Conservation (phyloP, 1,140 invertebrate species). For the Heliconius nattereri region DNA sequence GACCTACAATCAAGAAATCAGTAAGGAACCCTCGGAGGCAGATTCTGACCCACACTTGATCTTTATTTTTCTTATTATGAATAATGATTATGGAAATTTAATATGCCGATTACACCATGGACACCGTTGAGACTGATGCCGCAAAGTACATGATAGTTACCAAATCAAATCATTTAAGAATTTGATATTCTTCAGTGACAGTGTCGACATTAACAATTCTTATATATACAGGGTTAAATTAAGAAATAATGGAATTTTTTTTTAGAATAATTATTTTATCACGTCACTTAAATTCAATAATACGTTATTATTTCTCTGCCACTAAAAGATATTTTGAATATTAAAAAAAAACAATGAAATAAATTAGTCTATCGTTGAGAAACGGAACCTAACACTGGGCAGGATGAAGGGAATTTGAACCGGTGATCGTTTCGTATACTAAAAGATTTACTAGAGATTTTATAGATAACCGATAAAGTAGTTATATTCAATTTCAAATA, state of each 20-base stretch:
- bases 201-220: no score
- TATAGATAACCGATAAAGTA: background rate
- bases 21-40: no score
- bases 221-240: no score
- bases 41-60: background rate
- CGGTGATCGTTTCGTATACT: background rate
- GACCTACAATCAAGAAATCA: no score
- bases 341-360: no score
- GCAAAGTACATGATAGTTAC: background rate
- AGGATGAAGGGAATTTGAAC: background rate
- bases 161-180: background rate
- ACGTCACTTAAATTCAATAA: no score
- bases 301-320: no score
- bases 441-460: no score
- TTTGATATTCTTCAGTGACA: background rate
- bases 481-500: slow-evolving; percentile 8
- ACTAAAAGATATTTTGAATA: no score
- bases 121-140: background rate
- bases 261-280: no score
- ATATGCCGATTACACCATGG: background rate
- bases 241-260: no score
- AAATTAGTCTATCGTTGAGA: background rate
- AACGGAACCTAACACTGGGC: background rate
- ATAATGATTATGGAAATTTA: slow-evolving; percentile 4
- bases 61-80: background rate